These are phyloP conservation scores for Pipistrellus nathusii DNA, from an alignment of 2,797 vertebrate genomes.

Conservation along the genomic window DNA sequence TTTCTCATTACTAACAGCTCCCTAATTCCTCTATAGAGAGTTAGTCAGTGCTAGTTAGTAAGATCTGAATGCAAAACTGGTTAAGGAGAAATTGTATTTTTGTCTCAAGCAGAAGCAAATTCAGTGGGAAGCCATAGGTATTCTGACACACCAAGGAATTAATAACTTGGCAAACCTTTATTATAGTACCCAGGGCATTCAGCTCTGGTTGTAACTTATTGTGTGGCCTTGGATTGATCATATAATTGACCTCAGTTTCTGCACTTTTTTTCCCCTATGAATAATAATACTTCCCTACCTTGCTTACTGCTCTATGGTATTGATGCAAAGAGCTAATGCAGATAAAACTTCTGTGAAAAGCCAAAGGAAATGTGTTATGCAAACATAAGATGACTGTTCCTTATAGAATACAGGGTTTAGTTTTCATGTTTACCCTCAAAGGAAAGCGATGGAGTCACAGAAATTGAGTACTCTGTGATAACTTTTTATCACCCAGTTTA, in stretches of 20 bases:
- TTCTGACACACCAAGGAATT: neutral
- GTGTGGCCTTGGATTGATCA: neutral
- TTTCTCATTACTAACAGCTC: neutral
- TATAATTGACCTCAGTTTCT: neutral
- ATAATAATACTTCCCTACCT: too few relatives aligned
- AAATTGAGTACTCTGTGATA: neutral
- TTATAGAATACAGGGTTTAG: neutral
- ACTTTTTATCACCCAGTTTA: neutral
- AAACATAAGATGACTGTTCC: neutral
- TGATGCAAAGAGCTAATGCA: neutral
- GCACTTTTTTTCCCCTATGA: too few relatives aligned
- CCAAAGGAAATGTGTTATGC: too few relatives aligned
- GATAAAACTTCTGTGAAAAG: neutral
- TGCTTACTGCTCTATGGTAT: neutral
- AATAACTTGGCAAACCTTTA: neutral
- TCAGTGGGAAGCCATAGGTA: neutral
- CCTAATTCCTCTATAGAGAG: neutral
- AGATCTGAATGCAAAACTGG: slow-evolving; percentile 15
- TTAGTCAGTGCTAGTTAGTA: neutral
- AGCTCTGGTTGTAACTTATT: neutral
- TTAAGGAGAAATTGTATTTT: neutral
- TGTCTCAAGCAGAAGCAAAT: slow-evolving; percentile 31
- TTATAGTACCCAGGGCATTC: neutral
- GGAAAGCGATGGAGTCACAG: neutral
- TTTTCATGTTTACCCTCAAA: neutral